phyloP scores from a whole-genome alignment of 2,888 invertebrate species.

The Troglohyphantes excavatus region DNA sequence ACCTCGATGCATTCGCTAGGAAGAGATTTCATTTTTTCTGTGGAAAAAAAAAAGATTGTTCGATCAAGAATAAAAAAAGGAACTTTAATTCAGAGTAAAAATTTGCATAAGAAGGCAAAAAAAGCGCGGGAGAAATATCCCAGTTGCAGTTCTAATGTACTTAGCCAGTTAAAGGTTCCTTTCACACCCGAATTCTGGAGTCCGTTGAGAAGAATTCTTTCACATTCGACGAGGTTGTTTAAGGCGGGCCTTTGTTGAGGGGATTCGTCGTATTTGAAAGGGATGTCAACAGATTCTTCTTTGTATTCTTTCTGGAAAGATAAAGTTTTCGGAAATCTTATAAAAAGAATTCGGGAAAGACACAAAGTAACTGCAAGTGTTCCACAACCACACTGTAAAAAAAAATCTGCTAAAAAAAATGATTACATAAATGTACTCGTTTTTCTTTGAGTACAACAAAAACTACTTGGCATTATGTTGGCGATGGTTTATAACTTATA shows the following conservation, averaged over 20 bases:
- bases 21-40: slow-evolving; percentile 69
- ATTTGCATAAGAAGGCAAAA: neutral
- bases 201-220: slow-evolving; percentile 47
- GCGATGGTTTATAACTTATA: no score
- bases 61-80: neutral
- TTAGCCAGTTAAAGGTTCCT: slow-evolving; percentile 68
- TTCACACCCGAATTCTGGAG: slow-evolving; percentile 58
- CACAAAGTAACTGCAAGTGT: no score
- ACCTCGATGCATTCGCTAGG: slow-evolving; percentile 60
- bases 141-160: slow-evolving; percentile 38
- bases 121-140: neutral
- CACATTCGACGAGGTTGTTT: slow-evolving; percentile 52
- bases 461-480: no score
- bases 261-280: slow-evolving; percentile 67
- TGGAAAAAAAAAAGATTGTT: neutral
- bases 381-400: no score
- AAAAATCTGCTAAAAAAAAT: no score
- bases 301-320: slow-evolving; percentile 73
- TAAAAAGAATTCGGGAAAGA: no score
- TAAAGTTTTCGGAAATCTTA: no score
- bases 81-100: slow-evolving; percentile 2
- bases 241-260: slow-evolving; percentile 36
- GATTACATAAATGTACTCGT: no score
- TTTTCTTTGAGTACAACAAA: no score
- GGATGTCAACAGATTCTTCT: slow-evolving; percentile 74